Percentiles rank a stretch among this genome's conserved stretches.
These are phyloP conservation scores for Pachliopta kotzebuea DNA, from an alignment of 2,888 invertebrate genomes.

Conservation along the genomic window DNA sequence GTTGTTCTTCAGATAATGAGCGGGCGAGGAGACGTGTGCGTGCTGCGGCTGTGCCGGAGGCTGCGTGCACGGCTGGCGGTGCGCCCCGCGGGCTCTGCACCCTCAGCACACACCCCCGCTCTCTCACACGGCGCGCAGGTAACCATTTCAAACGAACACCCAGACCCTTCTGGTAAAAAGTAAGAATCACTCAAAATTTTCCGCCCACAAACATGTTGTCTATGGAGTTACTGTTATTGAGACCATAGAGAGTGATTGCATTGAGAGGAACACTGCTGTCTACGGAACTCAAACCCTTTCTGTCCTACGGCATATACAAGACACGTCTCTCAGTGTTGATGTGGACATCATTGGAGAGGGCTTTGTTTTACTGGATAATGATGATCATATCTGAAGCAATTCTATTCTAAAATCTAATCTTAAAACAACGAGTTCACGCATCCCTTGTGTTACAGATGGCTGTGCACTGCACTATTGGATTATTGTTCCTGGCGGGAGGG, in stretches of 20 bases:
- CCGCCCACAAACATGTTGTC: not conserved
- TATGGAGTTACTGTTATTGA: no score
- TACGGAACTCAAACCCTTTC: no score
- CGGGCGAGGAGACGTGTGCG: slow-evolving; percentile 93
- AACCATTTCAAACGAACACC: not conserved
- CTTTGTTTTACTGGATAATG: no score
- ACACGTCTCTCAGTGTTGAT: no score
- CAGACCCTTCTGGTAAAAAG: not conserved
- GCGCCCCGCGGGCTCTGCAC: slow-evolving; percentile 32
- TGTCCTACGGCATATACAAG: no score
- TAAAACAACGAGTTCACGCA: not conserved
- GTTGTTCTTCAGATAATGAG: slow-evolving; percentile 88
- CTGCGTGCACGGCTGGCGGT: slow-evolving; percentile 89
- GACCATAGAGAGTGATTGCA: no score
- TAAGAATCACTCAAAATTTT: not conserved
- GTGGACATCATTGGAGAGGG: no score
- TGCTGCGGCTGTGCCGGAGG: slow-evolving; percentile 91
- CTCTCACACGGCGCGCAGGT: slow-evolving; percentile 48
- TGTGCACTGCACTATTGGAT: slow-evolving; percentile 96
- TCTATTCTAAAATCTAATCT: not conserved
- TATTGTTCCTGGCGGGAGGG: slow-evolving; percentile 96
- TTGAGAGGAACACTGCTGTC: not conserved
- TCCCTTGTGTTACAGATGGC: slow-evolving; percentile 87
- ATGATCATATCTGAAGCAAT: no score
- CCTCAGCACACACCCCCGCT: slow-evolving; percentile 76